These are phyloP conservation scores for Dreissena polymorpha DNA, from an alignment of 1,140 invertebrate species.

Conservation along the genomic window DNA sequence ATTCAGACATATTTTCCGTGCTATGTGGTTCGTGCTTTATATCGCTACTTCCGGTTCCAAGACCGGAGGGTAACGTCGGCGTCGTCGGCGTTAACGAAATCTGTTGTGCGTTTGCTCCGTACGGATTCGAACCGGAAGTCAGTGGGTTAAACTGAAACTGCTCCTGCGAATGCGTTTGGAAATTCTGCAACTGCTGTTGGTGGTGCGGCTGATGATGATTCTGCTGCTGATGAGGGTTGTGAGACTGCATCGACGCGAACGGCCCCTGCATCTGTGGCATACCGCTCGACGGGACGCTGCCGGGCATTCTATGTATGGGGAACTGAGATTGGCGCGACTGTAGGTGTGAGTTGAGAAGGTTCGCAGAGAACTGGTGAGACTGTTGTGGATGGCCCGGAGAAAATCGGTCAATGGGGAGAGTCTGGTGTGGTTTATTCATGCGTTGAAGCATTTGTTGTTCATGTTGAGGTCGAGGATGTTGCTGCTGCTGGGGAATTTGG, in stretches of 20 bases:
- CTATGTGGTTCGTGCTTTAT: too few relatives aligned
- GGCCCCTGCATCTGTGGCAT: neutral
- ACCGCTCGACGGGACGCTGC: neutral
- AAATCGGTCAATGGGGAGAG: neutral
- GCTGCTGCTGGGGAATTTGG: constrained; percentile 1
- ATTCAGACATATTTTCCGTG: too few relatives aligned
- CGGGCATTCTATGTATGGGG: neutral
- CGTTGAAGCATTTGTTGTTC: neutral
- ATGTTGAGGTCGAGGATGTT: neutral
- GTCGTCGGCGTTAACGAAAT: neutral
- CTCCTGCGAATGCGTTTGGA: too few relatives aligned
- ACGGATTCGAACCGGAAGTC: too few relatives aligned
- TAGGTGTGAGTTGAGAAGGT: neutral
- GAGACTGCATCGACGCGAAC: neutral
- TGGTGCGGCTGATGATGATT: too few relatives aligned
- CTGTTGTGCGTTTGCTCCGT: neutral
- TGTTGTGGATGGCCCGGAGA: neutral
- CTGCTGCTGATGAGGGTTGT: too few relatives aligned
- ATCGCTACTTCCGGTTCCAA: too few relatives aligned
- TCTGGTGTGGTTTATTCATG: neutral
- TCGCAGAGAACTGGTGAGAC: neutral
- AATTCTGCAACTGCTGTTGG: too few relatives aligned
- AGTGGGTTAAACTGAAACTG: too few relatives aligned
- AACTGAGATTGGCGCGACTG: neutral
- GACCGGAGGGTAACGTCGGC: too few relatives aligned